phyloP scores from a whole-genome alignment of 2,113 vertebrate genomes.

The Hystrix cristata region DNA sequence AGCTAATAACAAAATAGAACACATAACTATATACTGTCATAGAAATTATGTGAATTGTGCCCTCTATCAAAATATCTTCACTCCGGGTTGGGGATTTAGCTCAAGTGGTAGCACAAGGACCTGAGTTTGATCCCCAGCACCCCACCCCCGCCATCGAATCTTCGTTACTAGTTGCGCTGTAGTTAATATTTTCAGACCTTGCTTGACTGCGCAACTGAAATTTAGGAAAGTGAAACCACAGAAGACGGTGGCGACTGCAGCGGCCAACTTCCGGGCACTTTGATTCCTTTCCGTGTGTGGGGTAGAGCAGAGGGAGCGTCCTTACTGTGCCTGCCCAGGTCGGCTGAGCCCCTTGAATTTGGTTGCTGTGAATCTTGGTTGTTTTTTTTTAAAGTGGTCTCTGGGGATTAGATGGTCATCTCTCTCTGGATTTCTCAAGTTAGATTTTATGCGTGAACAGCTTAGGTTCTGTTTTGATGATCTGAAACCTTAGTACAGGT shows the following conservation, averaged over 20 bases:
- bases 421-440: not conserved
- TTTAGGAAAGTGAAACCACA: not conserved
- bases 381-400: too few species aligned
- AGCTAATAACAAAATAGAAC: not conserved
- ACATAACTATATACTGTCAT: not conserved
- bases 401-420: not conserved
- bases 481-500: not conserved
- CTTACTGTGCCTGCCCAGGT: not conserved
- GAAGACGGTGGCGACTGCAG: rapidly evolving
- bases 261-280: not conserved
- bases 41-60: not conserved
- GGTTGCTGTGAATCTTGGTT: not conserved
- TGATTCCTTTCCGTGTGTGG: not conserved
- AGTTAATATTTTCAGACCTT: not conserved
- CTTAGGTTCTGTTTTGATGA: not conserved
- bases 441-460: not conserved
- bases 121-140: too few species aligned
- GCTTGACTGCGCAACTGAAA: not conserved
- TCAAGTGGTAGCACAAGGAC: too few species aligned
- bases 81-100: not conserved
- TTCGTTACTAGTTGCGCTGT: not conserved
- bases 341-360: not conserved
- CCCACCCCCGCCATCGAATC: too few species aligned
- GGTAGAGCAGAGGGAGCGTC: not conserved
- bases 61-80: not conserved